Evolutionary conservation across 2,797 vertebrate species (phyloP).

Genomic region (Hydrolagus colliei): DNA sequence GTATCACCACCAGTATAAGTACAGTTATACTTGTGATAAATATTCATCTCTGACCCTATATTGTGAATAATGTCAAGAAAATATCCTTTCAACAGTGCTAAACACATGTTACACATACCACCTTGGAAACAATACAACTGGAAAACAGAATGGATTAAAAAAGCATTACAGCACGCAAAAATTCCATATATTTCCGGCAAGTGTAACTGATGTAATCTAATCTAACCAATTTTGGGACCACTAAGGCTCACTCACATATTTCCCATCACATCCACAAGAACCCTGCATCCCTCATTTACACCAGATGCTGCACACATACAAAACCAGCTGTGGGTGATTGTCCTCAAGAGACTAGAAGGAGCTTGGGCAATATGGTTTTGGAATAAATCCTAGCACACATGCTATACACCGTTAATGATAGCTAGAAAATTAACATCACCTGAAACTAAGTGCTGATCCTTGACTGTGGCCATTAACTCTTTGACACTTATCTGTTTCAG

Average conservation of each 20-base stretch:
- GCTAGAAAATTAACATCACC: neutral
- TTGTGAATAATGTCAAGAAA: neutral
- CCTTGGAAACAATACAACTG: neutral
- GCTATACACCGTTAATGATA: neutral
- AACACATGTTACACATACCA: neutral
- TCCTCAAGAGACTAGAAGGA: conserved; percentile 24
- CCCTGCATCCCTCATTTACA: conserved; percentile 44
- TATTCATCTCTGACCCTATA: neutral
- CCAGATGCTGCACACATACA: conserved; percentile 43
- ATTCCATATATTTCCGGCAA: neutral
- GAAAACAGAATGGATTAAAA: neutral
- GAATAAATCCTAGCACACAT: neutral
- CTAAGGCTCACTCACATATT: neutral
- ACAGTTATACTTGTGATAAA: too few relatives aligned
- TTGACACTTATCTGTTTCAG: too few relatives aligned
- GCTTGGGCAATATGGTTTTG: conserved; percentile 13
- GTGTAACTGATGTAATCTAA: neutral
- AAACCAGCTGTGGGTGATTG: conserved; percentile 34
- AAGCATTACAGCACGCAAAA: neutral
- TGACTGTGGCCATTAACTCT: neutral
- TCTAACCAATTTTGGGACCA: neutral
- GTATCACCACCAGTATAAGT: neutral
- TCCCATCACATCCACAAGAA: conserved; percentile 41
- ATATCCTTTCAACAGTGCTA: neutral
- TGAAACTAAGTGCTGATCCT: neutral